Conservation (phyloP, 2,888 invertebrate genomes). For the Formica aserva region DNA sequence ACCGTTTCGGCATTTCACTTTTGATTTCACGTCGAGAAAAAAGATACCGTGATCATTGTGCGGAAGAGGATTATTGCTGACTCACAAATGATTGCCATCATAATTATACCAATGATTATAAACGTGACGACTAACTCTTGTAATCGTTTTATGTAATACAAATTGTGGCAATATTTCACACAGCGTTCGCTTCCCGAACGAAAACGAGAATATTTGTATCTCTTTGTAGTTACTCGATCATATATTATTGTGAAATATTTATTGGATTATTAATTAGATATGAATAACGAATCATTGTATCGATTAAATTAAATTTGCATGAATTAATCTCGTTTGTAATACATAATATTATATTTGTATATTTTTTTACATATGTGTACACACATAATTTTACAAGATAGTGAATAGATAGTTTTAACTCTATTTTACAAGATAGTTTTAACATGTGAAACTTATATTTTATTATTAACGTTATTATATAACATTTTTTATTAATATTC, state of each 20-base stretch:
- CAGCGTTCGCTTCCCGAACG: not conserved
- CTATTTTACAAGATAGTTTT: not conserved
- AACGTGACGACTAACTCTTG: not conserved
- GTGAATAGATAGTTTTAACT: not conserved
- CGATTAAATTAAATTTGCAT: slow-evolving; percentile 11
- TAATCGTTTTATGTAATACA: slow-evolving; percentile 4
- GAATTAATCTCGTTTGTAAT: not conserved
- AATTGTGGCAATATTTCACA: slow-evolving; percentile 12
- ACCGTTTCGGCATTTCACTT: not conserved
- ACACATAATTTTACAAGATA: not conserved
- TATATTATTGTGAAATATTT: slow-evolving; percentile 9
- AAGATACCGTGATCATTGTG: not conserved
- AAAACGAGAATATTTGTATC: not conserved
- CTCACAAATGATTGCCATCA: not conserved
- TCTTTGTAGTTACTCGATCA: not conserved
- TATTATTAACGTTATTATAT: not conserved
- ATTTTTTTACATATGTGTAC: not conserved
- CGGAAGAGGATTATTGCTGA: not conserved
- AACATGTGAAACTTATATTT: not conserved
- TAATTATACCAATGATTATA: not conserved
- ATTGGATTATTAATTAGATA: slow-evolving; percentile 8
- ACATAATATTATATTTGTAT: not conserved
- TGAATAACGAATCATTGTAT: not conserved
- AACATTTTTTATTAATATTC: not conserved
- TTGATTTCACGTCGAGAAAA: not conserved